phyloP scores from a whole-genome alignment of 2,113 vertebrate species.

The Malurus alboscapulatus region DNA sequence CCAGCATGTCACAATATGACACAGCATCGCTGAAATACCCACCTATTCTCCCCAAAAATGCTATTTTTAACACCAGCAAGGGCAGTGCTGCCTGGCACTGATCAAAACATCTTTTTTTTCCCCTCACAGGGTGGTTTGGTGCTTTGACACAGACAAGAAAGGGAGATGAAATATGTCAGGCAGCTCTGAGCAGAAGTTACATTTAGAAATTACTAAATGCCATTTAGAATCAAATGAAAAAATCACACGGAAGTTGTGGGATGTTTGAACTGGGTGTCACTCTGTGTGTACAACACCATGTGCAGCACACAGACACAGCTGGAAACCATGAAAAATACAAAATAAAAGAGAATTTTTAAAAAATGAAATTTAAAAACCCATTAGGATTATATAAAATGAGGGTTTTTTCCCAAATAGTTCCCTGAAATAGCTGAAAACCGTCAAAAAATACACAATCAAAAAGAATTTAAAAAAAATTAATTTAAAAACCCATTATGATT shows the following conservation, averaged over 20 bases:
- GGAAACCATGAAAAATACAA: too few species aligned
- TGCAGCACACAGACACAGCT: neutral
- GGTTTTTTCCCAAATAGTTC: neutral
- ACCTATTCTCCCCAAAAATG: neutral
- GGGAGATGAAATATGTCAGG: neutral
- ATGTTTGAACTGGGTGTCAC: neutral
- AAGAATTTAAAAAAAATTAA: too few species aligned
- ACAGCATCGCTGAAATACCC: neutral
- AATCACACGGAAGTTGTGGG: neutral
- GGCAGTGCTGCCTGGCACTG: neutral
- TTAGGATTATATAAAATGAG: neutral
- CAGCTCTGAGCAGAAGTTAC: neutral
- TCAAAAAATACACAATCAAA: too few species aligned
- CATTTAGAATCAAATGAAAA: neutral
- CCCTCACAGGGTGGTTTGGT: neutral
- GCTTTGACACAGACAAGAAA: conserved; percentile 21
- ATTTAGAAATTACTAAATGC: neutral
- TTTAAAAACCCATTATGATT: too few species aligned
- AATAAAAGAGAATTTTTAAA: too few species aligned
- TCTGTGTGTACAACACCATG: neutral
- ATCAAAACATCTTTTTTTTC: conserved; percentile 22
- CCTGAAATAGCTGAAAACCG: too few species aligned
- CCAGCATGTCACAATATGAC: neutral
- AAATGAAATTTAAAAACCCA: too few species aligned
- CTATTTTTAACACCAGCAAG: conserved; percentile 8